Percentiles rank a stretch among this genome's conserved stretches.
Conservation (phyloP, 2,113 vertebrate species). For the Crocuta crocuta region DNA sequence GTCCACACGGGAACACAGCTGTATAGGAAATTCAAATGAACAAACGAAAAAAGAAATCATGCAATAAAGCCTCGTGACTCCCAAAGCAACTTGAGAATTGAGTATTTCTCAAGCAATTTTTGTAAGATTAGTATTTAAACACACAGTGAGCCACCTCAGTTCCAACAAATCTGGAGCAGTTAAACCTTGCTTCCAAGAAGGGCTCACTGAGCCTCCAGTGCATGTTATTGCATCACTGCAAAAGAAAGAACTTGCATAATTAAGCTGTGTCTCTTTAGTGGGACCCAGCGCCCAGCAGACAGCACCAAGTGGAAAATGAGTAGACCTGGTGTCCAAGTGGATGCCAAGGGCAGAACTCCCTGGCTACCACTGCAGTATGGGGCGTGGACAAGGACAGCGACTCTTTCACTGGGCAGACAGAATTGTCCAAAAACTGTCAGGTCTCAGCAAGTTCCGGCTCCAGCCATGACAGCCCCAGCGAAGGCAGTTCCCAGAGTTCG, state of each 20-base stretch:
- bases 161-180: conserved; percentile 69
- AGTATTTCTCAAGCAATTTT: conserved; percentile 60
- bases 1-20: conserved; percentile 70
- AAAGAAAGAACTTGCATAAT: conserved; percentile 47
- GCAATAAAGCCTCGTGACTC: conserved; percentile 58
- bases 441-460: conserved; percentile 54
- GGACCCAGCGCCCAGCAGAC: background rate
- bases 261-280: background rate
- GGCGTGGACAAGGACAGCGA: background rate
- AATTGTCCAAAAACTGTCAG: conserved; percentile 33
- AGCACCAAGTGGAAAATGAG: background rate
- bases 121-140: conserved; percentile 63
- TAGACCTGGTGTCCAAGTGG: background rate
- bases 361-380: background rate
- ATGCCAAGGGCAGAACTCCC: background rate
- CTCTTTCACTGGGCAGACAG: conserved; percentile 12
- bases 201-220: background rate
- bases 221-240: conserved; percentile 41
- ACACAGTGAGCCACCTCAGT: conserved; percentile 46
- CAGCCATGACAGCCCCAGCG: conserved; percentile 5
- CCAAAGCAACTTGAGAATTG: conserved; percentile 60
- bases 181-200: conserved; percentile 69
- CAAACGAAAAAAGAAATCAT: conserved; percentile 45
- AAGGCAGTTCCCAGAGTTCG: conserved; percentile 54
- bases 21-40: conserved; percentile 72